Percentiles rank a stretch among this genome's conserved stretches.
phyloP scores from a whole-genome alignment of 2,113 vertebrate species.

The Leucoraja erinaceus region DNA sequence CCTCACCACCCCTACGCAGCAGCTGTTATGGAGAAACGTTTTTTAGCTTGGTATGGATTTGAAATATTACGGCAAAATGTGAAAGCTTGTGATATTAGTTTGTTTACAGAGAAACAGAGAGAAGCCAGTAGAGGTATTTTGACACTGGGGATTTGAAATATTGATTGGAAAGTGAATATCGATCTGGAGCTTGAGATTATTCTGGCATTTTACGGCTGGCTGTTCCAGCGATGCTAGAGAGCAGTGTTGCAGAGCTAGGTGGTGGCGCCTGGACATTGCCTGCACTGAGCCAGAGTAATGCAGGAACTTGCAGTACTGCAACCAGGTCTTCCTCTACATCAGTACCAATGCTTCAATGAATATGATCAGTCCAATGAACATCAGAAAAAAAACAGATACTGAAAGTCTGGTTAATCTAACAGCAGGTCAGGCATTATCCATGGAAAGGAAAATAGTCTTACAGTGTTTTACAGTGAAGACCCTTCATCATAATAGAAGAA shows the following conservation, averaged over 20 bases:
- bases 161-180: background rate
- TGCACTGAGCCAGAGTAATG: background rate
- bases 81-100: background rate
- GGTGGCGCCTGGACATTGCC: background rate
- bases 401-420: too few species aligned
- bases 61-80: background rate
- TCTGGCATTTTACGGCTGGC: background rate
- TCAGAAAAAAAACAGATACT: too few species aligned
- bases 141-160: background rate
- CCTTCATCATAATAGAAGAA: too few species aligned
- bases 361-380: background rate
- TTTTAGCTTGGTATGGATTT: background rate
- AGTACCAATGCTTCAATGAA: background rate
- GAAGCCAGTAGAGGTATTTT: background rate
- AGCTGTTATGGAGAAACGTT: too few species aligned
- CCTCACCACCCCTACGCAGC: too few species aligned
- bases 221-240: background rate
- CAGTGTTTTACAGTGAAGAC: too few species aligned
- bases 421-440: too few species aligned
- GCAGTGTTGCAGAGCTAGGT: background rate
- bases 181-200: conserved; percentile 1
- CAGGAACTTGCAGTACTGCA: background rate
- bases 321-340: background rate
- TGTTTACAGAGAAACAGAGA: background rate
- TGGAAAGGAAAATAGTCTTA: too few species aligned